Evolutionary conservation across 2,797 vertebrate genomes (phyloP).

Genomic region (Hemitrygon akajei): DNA sequence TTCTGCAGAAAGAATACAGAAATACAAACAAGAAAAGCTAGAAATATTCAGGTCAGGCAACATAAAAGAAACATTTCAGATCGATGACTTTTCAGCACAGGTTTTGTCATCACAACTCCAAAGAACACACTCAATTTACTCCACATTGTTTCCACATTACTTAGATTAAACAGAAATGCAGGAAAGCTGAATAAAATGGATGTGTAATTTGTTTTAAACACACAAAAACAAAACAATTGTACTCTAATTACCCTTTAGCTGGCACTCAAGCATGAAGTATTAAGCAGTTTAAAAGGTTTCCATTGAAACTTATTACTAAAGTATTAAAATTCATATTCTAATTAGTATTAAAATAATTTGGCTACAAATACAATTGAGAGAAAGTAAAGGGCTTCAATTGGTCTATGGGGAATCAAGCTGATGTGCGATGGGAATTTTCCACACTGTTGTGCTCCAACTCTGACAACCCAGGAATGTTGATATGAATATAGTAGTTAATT

Average conservation of each 20-base stretch:
- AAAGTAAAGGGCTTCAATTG: neutral
- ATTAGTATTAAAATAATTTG: neutral
- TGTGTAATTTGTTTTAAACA: neutral
- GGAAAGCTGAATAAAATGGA: neutral
- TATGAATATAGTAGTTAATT: neutral
- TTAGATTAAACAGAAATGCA: neutral
- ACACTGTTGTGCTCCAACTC: neutral
- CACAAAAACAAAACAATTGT: neutral
- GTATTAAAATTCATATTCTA: neutral
- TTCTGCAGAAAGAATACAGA: neutral
- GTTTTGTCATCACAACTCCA: neutral
- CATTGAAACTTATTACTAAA: neutral
- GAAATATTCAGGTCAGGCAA: no score
- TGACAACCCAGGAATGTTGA: neutral
- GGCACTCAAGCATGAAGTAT: neutral
- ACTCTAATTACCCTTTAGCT: neutral
- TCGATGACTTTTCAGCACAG: neutral
- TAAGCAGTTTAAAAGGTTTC: neutral
- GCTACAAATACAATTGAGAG: neutral
- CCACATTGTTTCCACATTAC: neutral
- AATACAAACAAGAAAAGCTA: neutral
- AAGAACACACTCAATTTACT: neutral
- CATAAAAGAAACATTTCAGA: no score
- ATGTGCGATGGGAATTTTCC: neutral
- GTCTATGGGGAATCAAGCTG: neutral